A percentile compares a stretch with the other conserved stretches of the same genome.
phyloP scores from a whole-genome alignment of 2,888 invertebrate species.

The Digitonthophagus gazella region DNA sequence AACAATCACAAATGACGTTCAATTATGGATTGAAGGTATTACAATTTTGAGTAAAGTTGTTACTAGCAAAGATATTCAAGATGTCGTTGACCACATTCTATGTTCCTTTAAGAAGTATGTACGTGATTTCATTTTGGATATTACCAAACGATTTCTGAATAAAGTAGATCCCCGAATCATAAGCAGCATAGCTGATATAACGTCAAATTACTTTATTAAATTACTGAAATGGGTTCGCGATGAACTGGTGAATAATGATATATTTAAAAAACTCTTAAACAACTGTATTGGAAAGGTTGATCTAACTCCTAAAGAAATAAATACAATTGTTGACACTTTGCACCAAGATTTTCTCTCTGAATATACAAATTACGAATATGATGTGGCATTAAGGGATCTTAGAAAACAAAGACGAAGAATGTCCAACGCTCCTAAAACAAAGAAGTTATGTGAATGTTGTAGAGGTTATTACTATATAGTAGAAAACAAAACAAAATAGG shows the following conservation, averaged over 20 bases:
- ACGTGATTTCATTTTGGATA: not conserved
- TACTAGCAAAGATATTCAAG: not conserved
- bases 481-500: not conserved
- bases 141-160: not conserved
- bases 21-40: constrained; percentile 5
- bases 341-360: not conserved
- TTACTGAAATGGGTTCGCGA: not conserved
- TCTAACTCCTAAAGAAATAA: not conserved
- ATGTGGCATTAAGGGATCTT: not conserved
- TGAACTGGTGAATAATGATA: not conserved
- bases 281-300: not conserved
- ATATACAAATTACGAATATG: not conserved
- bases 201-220: not conserved
- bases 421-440: not conserved
- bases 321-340: constrained; percentile 1
- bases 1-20: not conserved
- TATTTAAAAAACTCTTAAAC: not conserved
- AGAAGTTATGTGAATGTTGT: constrained; percentile 3
- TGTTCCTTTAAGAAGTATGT: not conserved
- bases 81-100: constrained; percentile 6
- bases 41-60: constrained; percentile 9
- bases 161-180: not conserved
- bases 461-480: constrained; percentile 19
- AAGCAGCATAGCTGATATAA: not conserved
- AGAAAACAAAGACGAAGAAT: not conserved